phyloP scores from a whole-genome alignment of 2,113 vertebrate genomes.

The Picathartes gymnocephalus region DNA sequence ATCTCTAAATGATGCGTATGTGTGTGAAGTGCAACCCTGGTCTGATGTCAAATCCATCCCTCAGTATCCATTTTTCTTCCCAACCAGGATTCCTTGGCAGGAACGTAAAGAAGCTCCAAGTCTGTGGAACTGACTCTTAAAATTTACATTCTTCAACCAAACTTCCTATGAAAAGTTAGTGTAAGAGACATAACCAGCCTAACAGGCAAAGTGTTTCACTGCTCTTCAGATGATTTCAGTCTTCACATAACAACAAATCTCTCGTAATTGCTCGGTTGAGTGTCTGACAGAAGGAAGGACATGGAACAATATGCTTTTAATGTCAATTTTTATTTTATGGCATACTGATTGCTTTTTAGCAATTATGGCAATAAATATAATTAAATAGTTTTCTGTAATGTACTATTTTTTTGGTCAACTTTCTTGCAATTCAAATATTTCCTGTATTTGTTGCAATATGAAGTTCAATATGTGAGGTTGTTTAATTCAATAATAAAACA shows the following conservation, averaged over 20 bases:
- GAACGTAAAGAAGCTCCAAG: not conserved
- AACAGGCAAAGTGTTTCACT: not conserved
- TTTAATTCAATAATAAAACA: not conserved
- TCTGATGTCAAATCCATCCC: not conserved
- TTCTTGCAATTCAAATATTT: not conserved
- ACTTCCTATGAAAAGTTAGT: not conserved
- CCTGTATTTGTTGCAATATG: not conserved
- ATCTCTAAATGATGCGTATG: not conserved
- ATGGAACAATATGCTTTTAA: not conserved
- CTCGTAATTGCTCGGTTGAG: rapidly evolving
- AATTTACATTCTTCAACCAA: not conserved
- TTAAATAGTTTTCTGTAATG: not conserved
- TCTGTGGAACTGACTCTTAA: not conserved
- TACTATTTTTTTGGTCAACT: not conserved
- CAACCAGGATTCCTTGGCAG: not conserved
- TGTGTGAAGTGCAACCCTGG: not conserved
- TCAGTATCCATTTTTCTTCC: not conserved
- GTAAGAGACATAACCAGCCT: not conserved
- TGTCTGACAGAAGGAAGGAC: not conserved
- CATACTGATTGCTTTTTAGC: not conserved
- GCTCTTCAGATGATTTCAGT: not conserved
- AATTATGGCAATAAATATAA: not conserved
- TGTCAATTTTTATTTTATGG: not conserved
- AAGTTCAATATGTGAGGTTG: not conserved
- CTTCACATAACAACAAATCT: not conserved